These are phyloP conservation scores for Galeopsomyia nigrocyanea DNA, from an alignment of 2,888 invertebrate genomes.

Conservation along the genomic window DNA sequence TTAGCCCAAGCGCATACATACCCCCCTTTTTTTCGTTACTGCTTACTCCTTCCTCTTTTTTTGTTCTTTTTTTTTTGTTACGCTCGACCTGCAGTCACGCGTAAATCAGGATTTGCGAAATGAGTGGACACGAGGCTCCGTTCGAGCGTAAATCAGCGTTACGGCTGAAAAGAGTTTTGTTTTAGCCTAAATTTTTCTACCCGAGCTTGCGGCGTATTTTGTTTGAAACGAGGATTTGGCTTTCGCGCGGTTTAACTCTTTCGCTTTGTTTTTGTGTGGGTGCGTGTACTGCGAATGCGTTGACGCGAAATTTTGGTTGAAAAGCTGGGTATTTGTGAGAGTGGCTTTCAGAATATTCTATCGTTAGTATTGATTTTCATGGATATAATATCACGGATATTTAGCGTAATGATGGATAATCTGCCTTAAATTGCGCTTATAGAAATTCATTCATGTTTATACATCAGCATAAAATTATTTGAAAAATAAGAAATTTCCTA, in stretches of 20 bases:
- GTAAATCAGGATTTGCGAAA: conserved; percentile 47
- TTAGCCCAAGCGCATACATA: conserved; percentile 5
- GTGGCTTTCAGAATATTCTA: not conserved
- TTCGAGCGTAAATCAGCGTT: conserved; percentile 45
- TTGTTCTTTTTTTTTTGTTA: conserved; percentile 5
- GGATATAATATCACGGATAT: too few species aligned
- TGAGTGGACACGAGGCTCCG: conserved; percentile 42
- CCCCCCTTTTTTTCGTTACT: not conserved
- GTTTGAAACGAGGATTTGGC: not conserved
- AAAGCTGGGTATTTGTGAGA: too few species aligned
- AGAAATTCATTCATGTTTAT: too few species aligned
- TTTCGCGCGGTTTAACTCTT: too few species aligned
- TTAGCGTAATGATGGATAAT: too few species aligned
- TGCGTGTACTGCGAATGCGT: too few species aligned
- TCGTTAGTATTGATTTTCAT: not conserved
- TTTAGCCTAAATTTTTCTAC: conserved; percentile 25
- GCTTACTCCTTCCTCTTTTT: not conserved
- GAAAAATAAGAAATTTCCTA: too few species aligned
- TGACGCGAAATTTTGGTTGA: too few species aligned
- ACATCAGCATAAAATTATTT: not conserved
- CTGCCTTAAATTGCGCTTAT: too few species aligned
- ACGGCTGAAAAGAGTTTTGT: conserved; percentile 24
- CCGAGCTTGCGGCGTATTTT: not conserved
- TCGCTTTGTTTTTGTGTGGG: too few species aligned
- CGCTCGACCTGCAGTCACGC: conserved; percentile 21